A percentile compares a stretch with the other conserved stretches of the same genome.
These are phyloP conservation scores for Drosophila quasianomalipes DNA, from an alignment of 2,888 invertebrate genomes.

Conservation along the genomic window DNA sequence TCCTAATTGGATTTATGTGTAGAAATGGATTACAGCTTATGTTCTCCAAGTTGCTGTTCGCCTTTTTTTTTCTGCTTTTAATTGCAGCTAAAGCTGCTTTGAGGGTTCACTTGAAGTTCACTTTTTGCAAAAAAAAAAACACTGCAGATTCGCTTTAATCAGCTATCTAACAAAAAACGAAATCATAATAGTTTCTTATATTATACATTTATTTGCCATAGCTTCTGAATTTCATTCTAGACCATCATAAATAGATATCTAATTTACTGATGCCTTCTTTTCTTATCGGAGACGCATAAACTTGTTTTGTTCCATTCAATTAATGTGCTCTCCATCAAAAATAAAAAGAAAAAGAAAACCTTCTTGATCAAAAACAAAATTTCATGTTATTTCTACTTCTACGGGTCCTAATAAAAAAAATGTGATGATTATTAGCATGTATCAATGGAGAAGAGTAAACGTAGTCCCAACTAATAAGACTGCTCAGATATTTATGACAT, in stretches of 20 bases:
- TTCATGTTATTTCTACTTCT: constrained; percentile 29
- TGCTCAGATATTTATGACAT: constrained; percentile 79
- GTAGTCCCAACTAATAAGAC: constrained; percentile 63
- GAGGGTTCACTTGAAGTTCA: constrained; percentile 8
- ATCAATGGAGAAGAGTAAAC: constrained; percentile 36
- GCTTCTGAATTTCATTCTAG: constrained; percentile 20
- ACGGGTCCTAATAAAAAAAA: constrained; percentile 36
- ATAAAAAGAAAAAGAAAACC: constrained; percentile 12
- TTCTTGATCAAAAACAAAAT: constrained; percentile 29
- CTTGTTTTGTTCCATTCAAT: constrained; percentile 39
- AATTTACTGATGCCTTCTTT: constrained; percentile 35
- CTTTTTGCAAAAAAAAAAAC: constrained; percentile 7
- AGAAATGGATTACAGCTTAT: constrained; percentile 80
- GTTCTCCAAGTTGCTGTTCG: constrained; percentile 46
- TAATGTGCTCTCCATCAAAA: constrained; percentile 18
- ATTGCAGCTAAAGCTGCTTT: constrained; percentile 51
- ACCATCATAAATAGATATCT: constrained; percentile 1
- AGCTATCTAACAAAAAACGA: neutral
- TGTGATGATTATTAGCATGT: constrained; percentile 45
- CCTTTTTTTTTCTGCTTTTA: constrained; percentile 53
- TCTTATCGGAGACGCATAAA: constrained; percentile 18
- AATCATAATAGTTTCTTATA: neutral
- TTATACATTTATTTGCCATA: neutral
- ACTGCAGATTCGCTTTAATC: constrained; percentile 18
- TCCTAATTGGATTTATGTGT: constrained; percentile 82